phyloP scores from a whole-genome alignment of 2,888 invertebrate genomes.

The Sthenelais limicola region DNA sequence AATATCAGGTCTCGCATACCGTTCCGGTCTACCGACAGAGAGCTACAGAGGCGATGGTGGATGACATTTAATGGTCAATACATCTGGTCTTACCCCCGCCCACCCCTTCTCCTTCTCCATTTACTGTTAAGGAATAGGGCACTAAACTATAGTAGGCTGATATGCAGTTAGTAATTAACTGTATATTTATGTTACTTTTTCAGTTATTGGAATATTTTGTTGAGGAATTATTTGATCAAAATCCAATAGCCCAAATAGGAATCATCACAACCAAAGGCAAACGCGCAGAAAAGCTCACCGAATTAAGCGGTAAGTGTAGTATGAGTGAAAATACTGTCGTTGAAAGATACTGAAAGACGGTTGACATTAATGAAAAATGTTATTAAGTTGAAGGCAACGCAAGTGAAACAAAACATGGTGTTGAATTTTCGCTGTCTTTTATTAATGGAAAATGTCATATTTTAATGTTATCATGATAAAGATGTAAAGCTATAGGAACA shows the following conservation, averaged over 20 bases:
- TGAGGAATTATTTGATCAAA: conserved; percentile 98
- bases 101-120: not conserved
- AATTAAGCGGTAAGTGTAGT: conserved; percentile 84
- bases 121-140: no score
- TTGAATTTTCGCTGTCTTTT: no score
- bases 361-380: no score
- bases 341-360: no score
- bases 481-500: no score
- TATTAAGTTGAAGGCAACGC: no score
- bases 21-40: not conserved
- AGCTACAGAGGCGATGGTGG: not conserved
- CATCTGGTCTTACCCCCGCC: not conserved
- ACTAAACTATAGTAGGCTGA: no score
- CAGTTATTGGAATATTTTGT: conserved; percentile 93
- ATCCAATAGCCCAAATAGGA: conserved; percentile 97
- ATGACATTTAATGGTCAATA: no score
- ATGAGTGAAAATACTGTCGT: conserved; percentile 24
- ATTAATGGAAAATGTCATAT: no score
- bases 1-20: not conserved
- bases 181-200: conserved; percentile 60
- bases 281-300: conserved; percentile 91
- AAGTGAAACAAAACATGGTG: no score
- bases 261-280: conserved; percentile 93
- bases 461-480: no score
- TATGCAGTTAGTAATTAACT: not conserved